Base-by-base conservation (phyloP, 2,888 invertebrate species). In the Idaea dimidiata region DNA sequence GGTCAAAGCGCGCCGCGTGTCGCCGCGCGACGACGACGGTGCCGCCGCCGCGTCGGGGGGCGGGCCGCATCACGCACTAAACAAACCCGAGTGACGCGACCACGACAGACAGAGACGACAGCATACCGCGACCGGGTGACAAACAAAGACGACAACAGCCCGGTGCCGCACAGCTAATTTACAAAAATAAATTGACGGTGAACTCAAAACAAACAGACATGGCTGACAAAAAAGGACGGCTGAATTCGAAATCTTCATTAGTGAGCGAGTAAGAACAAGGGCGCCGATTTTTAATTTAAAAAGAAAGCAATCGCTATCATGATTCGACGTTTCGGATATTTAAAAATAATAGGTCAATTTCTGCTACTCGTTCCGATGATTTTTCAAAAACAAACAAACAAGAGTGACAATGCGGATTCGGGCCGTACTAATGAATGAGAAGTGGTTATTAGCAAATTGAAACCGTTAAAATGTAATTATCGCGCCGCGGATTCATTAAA, bases 61-160 rank as follows among this genome's bases (percentile, higher is more conserved):
- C 91, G 91, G 81, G 88, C 87, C 91, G 77, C 88, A 89, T 91
- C 91, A 91, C 91, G 91, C 90, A 85, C 88, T 84, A 91, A 91
- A 91, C 91, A 92, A 91, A 91, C 90, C 86, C 61, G 77, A 79
- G 83, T 83, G 84, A 84, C 77, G 79, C 78, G 83, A 43, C 43
- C 8, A 43, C 6, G 43, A 8, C 10, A 73, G 82, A 89, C 76
- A 79, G 81, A 79, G 84, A 89, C 77, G 72, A 74, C 68, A 66
- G 70, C 68, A 82, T 66, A 31, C 62, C 57, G 54, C 69, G 54
- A 66, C 63, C 66, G 64, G 74, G 65, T 64, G 72, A n/a, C 10
- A 33, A 68, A 73, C 62, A 66, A 70, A 69, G 85, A 88, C 81
- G 72, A 76, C 73, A 73, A 76, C 67, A 80, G 83, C 78, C 87